phyloP scores from a whole-genome alignment of 1,140 invertebrate genomes.

The Phocides pigmalion region DNA sequence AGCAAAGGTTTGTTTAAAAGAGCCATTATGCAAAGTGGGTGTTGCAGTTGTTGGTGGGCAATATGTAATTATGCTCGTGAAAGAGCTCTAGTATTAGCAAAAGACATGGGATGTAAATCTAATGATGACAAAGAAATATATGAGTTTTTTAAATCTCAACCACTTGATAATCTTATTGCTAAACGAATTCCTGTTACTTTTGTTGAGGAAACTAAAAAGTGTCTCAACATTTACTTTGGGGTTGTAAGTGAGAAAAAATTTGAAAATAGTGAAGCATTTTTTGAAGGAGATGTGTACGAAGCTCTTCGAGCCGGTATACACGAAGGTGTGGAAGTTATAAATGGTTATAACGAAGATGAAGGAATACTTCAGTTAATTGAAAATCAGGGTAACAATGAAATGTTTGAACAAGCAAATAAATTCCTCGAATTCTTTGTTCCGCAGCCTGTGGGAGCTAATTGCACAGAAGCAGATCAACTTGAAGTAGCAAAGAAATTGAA shows the following conservation, averaged over 20 bases:
- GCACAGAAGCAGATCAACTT: slow-evolving; percentile 37
- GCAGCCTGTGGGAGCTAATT: slow-evolving; percentile 30
- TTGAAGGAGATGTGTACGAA: slow-evolving; percentile 39
- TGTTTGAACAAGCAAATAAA: slow-evolving; percentile 41
- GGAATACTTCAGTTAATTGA: slow-evolving; percentile 41
- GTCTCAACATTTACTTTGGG: slow-evolving; percentile 26
- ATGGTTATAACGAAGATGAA: slow-evolving; percentile 54
- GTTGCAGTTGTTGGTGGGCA: slow-evolving; percentile 39
- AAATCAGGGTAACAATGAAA: slow-evolving; percentile 14
- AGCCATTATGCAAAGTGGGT: slow-evolving; percentile 53
- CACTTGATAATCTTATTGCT: slow-evolving; percentile 39
- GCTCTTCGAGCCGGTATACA: slow-evolving; percentile 45
- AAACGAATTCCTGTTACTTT: slow-evolving; percentile 33
- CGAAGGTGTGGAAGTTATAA: slow-evolving; percentile 58
- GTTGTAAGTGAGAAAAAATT: slow-evolving; percentile 54
- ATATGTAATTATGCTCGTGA: slow-evolving; percentile 37
- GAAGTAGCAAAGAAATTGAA: slow-evolving; percentile 50
- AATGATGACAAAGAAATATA: slow-evolving; percentile 42
- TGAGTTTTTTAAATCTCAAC: slow-evolving; percentile 45
- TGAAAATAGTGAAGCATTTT: slow-evolving; percentile 45
- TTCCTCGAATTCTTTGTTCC: slow-evolving; percentile 50
- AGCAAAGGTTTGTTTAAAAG: slow-evolving; percentile 60
- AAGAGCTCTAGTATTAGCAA: slow-evolving; percentile 46
- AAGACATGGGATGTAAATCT: slow-evolving; percentile 46
- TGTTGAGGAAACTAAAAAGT: slow-evolving; percentile 25